A percentile compares a stretch with the other conserved stretches of the same genome.
phyloP scores from a whole-genome alignment of 2,113 vertebrate genomes.

The Penelope pileata region DNA sequence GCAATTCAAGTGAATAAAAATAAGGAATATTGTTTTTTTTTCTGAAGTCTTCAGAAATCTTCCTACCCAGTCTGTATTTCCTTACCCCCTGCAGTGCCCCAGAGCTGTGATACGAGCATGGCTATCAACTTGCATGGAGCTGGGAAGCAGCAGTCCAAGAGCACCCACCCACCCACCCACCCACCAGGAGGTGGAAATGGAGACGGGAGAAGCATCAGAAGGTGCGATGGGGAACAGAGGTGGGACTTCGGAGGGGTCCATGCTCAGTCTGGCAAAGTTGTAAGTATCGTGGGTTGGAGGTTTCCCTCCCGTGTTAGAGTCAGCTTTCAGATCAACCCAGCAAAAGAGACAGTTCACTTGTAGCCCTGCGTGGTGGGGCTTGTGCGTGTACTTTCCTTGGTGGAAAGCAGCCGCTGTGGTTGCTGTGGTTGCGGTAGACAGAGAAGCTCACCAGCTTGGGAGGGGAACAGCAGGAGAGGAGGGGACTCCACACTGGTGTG shows the following conservation, averaged over 20 bases:
- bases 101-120: neutral
- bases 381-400: neutral
- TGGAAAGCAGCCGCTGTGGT: neutral
- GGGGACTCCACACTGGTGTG: neutral
- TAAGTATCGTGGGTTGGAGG: fast-evolving
- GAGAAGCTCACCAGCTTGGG: neutral
- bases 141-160: neutral
- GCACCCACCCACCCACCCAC: no score
- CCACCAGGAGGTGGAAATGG: neutral
- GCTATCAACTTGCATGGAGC: fast-evolving
- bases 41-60: neutral
- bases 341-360: neutral
- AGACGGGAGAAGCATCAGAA: neutral
- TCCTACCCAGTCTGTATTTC: neutral
- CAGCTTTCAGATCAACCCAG: neutral
- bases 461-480: neutral
- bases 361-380: neutral
- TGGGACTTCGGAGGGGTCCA: neutral
- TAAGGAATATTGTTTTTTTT: neutral
- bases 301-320: neutral
- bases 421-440: neutral
- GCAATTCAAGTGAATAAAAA: neutral
- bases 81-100: neutral
- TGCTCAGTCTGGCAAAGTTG: fast-evolving
- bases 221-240: neutral